phyloP scores from a whole-genome alignment of 2,888 invertebrate genomes.

The Sminthurides aquaticus region DNA sequence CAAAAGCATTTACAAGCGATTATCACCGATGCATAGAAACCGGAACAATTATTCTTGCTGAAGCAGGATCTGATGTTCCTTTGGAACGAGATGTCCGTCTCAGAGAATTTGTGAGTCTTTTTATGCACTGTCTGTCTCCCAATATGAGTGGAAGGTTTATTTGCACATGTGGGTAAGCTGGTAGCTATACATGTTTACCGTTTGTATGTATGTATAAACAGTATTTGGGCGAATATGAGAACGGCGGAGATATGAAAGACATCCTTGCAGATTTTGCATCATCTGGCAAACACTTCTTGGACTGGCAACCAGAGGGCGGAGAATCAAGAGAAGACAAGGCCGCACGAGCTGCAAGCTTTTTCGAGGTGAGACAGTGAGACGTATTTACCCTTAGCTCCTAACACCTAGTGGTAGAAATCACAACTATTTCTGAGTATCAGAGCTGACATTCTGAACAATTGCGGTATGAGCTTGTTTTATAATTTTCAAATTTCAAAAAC shows the following conservation, averaged over 20 bases:
- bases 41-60: constrained; percentile 1
- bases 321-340: not conserved
- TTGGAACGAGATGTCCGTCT: not conserved
- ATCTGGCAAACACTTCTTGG: not conserved
- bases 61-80: not conserved
- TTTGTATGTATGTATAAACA: too few species aligned
- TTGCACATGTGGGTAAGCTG: too few species aligned
- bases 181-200: too few species aligned
- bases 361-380: too few species aligned
- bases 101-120: not conserved
- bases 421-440: too few species aligned
- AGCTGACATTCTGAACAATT: too few species aligned
- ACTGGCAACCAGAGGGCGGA: not conserved
- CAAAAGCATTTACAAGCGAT: constrained; percentile 13
- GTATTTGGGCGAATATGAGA: constrained; percentile 8
- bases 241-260: not conserved
- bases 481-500: not conserved
- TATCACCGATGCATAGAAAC: constrained; percentile 16
- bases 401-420: too few species aligned
- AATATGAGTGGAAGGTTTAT: too few species aligned
- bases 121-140: too few species aligned
- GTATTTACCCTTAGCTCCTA: not conserved
- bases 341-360: not conserved
- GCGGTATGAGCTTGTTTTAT: too few species aligned
- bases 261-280: not conserved